Base-by-base conservation (phyloP, 2,888 invertebrate genomes). In the Temnothorax unifasciatus region DNA sequence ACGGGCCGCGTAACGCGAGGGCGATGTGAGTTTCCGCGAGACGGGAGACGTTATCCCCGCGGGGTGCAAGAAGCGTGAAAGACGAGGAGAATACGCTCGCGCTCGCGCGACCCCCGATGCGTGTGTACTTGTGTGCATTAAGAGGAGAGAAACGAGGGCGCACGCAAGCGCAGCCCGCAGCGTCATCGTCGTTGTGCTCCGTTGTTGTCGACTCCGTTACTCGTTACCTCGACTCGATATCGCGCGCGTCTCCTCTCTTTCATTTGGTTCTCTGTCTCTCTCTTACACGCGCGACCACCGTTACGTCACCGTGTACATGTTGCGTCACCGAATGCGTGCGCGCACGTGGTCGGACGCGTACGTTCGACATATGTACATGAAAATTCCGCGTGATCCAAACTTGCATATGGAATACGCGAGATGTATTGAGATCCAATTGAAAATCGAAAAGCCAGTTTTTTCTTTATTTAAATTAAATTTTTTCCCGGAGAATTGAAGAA, bases 321-420 rank as follows among this genome's bases (percentile, higher is more conserved):
- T 90, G 91, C 90, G 88, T 91, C 90, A 90, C 59, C 47, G 84
- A 76, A 85, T 86, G 88, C 85, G 85, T 86, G 85, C 82, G 89
- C 86, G 86, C 90, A 90, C 90, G 89, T 88, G 90, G 83, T 75
- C 68, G 38, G 57, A 11, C n/a, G 57, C 74, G 18, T 84, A 29
- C 15, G 47, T 63, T 50, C 21, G 57, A 21, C 8, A 57, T 38
- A 29, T 18, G 18, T 50, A 6, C 1, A 41, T 8, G 38, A n/a
- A n/a, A 47, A 52, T 21, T 44, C 29, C 3, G 29, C 50, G n/a
- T 41, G 52, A 18, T 4, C 3, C 3, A 11, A 29, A 18, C 21
- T 57, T 1, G 50, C 18, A 18, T 6, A 21, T 11, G 61, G 18
- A 59, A n/a, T 38, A 21, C 8, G 34, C 34, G 25, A 61, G 3